Evolutionary conservation across 2,113 vertebrate genomes (phyloP).

Genomic region (Hemiscyllium ocellatum): DNA sequence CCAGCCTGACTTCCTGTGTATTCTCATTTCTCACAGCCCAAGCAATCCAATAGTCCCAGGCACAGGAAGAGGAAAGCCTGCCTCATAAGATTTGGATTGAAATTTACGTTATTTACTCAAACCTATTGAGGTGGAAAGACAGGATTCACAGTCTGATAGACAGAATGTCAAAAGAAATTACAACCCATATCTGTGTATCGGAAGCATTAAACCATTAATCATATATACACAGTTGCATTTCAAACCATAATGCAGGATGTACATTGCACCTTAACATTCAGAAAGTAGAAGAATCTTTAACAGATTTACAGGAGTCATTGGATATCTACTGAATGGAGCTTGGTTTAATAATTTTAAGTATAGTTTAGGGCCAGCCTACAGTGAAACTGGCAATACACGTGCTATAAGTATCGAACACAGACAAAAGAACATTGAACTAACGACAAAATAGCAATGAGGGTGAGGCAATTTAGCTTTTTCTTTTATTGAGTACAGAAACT

Average conservation of each 20-base stretch:
- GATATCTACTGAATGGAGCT: background rate
- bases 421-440: background rate
- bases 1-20: background rate
- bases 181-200: background rate
- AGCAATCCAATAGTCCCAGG: background rate
- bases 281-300: background rate
- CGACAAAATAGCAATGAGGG: slow-evolving; percentile 1
- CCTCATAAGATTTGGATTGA: slow-evolving; percentile 13
- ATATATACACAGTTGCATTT: background rate
- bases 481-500: background rate
- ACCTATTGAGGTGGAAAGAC: background rate
- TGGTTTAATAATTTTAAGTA: background rate
- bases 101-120: background rate
- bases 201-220: background rate
- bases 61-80: background rate
- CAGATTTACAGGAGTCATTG: background rate
- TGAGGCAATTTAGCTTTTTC: background rate
- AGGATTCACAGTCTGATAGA: slow-evolving; percentile 22
- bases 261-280: background rate
- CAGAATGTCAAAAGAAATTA: background rate
- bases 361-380: background rate
- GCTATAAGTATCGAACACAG: background rate
- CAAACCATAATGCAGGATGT: background rate
- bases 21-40: background rate
- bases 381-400: background rate